phyloP scores from a whole-genome alignment of 2,888 invertebrate genomes.

The Chrysina gloriosa region DNA sequence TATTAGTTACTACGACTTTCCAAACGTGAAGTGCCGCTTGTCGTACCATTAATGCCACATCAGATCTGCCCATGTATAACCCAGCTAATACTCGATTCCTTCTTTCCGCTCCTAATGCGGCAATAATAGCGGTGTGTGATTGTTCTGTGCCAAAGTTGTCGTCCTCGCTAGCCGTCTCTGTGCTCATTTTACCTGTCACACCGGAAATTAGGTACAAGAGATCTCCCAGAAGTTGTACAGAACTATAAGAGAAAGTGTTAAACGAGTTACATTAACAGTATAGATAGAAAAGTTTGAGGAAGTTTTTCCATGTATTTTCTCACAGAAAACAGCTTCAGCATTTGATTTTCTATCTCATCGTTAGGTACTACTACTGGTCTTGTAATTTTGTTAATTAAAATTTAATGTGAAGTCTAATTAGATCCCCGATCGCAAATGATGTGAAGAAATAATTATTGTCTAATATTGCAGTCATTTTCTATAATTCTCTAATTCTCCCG shows the following conservation, averaged over 20 bases:
- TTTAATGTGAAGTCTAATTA: too few relatives aligned
- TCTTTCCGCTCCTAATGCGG: constrained; percentile 87
- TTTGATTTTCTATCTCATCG: too few relatives aligned
- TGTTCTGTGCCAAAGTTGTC: constrained; percentile 99
- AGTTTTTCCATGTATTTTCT: too few relatives aligned
- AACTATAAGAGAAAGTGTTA: constrained; percentile 69
- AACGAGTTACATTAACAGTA: background rate
- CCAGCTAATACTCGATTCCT: constrained; percentile 94
- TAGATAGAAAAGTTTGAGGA: too few relatives aligned
- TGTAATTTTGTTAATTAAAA: too few relatives aligned
- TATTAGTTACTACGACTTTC: constrained; percentile 99
- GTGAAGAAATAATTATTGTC: too few relatives aligned
- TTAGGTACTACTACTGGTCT: too few relatives aligned
- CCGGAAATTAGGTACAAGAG: constrained; percentile 96
- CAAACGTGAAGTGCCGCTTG: constrained; percentile 99
- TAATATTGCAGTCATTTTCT: too few relatives aligned
- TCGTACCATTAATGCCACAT: constrained; percentile 95
- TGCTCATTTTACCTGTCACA: constrained; percentile 98
- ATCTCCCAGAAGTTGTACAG: constrained; percentile 95
- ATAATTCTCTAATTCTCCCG: too few relatives aligned
- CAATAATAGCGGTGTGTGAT: constrained; percentile 91
- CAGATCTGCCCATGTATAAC: constrained; percentile 96
- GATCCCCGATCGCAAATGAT: too few relatives aligned
- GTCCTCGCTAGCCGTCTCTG: constrained; percentile 97
- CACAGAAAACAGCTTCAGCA: too few relatives aligned